phyloP scores from a whole-genome alignment of 1,140 invertebrate species.

The Venturia canescens region DNA sequence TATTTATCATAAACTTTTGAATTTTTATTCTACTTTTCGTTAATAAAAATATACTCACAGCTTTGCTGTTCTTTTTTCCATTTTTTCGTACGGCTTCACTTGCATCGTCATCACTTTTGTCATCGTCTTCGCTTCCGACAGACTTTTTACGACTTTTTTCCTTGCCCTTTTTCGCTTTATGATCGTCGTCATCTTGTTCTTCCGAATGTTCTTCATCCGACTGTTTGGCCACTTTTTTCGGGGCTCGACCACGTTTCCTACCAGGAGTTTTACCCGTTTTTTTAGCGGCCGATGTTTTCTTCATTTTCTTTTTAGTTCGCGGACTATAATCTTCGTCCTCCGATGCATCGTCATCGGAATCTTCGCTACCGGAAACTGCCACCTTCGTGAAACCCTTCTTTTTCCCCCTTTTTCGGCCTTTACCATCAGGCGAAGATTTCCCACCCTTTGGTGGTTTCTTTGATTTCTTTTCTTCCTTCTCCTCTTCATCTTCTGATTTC shows the following conservation, averaged over 20 bases:
- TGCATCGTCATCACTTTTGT: constrained; percentile 29
- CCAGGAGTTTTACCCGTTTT: constrained; percentile 55
- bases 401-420: constrained; percentile 52
- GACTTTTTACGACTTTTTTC: constrained; percentile 31
- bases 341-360: constrained; percentile 48
- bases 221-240: constrained; percentile 39
- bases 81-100: background rate
- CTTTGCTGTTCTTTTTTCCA: constrained; percentile 33
- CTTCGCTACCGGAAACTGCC: constrained; percentile 63
- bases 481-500: constrained; percentile 52
- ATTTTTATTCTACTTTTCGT: constrained; percentile 40
- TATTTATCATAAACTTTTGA: too few species aligned
- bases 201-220: constrained; percentile 45
- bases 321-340: constrained; percentile 71
- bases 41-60: constrained; percentile 33
- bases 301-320: constrained; percentile 62
- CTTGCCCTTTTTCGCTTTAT: constrained; percentile 46
- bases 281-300: constrained; percentile 55
- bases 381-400: constrained; percentile 62
- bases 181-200: constrained; percentile 46
- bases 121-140: constrained; percentile 28
- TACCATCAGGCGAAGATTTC: constrained; percentile 53
- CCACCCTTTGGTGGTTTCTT: constrained; percentile 41
- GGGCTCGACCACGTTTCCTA: constrained; percentile 26
- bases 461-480: constrained; percentile 47